Percentiles rank a stretch among this genome's conserved stretches.
Conservation (phyloP, 2,888 invertebrate genomes). For the Rhagonycha fulva region DNA sequence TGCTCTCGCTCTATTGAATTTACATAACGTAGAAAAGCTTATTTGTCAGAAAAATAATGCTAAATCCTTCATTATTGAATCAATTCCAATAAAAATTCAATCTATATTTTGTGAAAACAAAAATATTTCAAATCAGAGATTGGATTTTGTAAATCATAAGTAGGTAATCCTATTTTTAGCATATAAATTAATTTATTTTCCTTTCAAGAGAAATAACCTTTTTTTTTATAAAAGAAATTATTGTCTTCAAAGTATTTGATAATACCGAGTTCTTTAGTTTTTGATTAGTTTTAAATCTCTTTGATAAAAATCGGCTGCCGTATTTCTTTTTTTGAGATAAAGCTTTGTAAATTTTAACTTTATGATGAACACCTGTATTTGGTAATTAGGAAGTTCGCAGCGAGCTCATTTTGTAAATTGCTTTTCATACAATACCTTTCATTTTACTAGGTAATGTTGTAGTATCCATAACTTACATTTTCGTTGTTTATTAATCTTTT, state of each 20-base stretch:
- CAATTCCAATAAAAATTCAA: too few relatives aligned
- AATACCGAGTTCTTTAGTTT: too few relatives aligned
- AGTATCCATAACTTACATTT: neutral
- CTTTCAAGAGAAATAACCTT: too few relatives aligned
- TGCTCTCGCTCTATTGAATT: neutral
- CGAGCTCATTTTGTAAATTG: neutral
- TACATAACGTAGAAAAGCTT: neutral
- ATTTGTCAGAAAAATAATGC: neutral
- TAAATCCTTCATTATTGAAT: neutral
- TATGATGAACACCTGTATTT: neutral
- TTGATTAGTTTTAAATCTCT: neutral
- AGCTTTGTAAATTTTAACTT: neutral
- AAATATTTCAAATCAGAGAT: too few relatives aligned
- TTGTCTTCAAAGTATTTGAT: too few relatives aligned
- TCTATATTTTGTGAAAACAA: too few relatives aligned
- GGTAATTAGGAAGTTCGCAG: neutral
- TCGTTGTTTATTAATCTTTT: neutral
- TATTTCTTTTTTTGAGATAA: neutral
- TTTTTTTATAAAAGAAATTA: too few relatives aligned
- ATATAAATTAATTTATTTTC: too few relatives aligned
- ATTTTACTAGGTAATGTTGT: neutral
- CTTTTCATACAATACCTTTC: neutral
- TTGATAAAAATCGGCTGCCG: neutral
- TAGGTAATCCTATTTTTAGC: too few relatives aligned
- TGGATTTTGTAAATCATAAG: too few relatives aligned